phyloP scores from a whole-genome alignment of 2,888 invertebrate species.

The Latrodectus hesperus region DNA sequence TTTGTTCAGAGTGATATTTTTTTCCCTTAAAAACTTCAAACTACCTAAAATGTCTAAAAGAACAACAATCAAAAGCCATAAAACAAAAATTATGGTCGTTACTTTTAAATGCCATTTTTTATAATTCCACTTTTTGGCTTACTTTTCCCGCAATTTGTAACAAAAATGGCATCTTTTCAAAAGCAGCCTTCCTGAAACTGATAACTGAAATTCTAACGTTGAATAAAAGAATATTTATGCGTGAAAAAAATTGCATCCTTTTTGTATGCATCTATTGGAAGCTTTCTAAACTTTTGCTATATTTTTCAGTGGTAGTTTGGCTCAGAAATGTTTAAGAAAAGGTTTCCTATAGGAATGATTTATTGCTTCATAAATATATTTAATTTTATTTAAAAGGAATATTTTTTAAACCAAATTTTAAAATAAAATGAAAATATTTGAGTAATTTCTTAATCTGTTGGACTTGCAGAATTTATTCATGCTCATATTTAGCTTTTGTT shows the following conservation, averaged over 20 bases:
- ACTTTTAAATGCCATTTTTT: constrained; percentile 27
- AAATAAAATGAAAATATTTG: too few relatives aligned
- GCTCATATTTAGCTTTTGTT: too few relatives aligned
- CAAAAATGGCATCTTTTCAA: background rate
- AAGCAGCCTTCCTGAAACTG: background rate
- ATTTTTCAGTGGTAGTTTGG: background rate
- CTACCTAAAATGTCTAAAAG: background rate
- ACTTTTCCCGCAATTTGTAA: background rate
- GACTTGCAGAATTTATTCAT: too few relatives aligned
- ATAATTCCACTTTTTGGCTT: background rate
- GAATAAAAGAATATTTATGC: background rate
- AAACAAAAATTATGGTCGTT: constrained; percentile 53
- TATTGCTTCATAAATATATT: too few relatives aligned
- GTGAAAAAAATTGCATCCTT: background rate
- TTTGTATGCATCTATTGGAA: background rate
- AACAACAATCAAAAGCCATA: constrained; percentile 29
- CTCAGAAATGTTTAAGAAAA: background rate
- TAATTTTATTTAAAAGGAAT: too few relatives aligned
- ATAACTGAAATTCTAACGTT: background rate
- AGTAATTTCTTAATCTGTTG: too few relatives aligned
- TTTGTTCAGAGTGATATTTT: constrained; percentile 18
- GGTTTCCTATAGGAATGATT: background rate
- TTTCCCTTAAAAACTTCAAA: constrained; percentile 7
- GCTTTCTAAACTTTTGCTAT: background rate
- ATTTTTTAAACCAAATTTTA: too few relatives aligned